These are phyloP conservation scores for Odontomachus brunneus DNA, from an alignment of 1,140 invertebrate genomes.

Conservation along the genomic window DNA sequence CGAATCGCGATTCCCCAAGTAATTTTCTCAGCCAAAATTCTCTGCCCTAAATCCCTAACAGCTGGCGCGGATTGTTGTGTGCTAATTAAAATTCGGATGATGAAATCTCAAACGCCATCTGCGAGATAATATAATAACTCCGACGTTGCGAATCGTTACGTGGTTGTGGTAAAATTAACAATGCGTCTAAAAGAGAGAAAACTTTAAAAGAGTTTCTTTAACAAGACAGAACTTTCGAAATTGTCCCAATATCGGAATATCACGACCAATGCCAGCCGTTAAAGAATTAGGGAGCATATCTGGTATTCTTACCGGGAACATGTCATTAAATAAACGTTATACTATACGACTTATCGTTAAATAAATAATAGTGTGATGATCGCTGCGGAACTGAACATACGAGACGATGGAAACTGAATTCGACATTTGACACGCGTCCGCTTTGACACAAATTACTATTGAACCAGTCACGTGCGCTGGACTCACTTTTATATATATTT, in stretches of 20 bases:
- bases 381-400: conserved; percentile 34
- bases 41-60: conserved; percentile 36
- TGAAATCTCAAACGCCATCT: background rate
- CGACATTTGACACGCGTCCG: conserved; percentile 54
- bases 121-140: background rate
- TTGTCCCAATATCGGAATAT: background rate
- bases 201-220: background rate
- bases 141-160: too few relatives aligned
- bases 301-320: conserved; percentile 13
- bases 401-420: conserved; percentile 27
- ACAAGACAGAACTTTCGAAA: background rate
- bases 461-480: conserved; percentile 34
- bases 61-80: conserved; percentile 9
- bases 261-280: conserved; percentile 25
- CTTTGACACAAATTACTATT: conserved; percentile 58
- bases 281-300: conserved; percentile 43
- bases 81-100: background rate
- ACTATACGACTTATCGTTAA: conserved; percentile 24
- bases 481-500: conserved; percentile 9
- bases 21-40: conserved; percentile 31
- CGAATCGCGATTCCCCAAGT: conserved; percentile 24
- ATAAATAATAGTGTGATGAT: conserved; percentile 45
- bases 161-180: too few relatives aligned
- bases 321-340: conserved; percentile 33
- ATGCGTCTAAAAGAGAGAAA: background rate